Evolutionary conservation across 2,888 invertebrate species (phyloP), one percentile per base, ranked within the genome.

Genomic region (Anarsia innoxiella): DNA sequence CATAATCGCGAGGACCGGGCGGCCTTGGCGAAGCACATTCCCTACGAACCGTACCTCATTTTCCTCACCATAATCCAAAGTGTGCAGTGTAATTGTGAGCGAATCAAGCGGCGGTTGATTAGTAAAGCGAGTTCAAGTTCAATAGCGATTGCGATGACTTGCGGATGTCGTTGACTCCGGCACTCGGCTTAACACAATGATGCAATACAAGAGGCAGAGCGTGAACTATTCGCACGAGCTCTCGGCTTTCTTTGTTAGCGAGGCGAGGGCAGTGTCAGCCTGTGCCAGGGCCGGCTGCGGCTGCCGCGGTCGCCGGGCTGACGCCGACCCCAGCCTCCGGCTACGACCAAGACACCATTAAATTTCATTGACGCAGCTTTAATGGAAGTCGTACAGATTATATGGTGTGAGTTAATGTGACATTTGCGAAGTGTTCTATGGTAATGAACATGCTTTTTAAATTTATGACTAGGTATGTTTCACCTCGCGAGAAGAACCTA

Each of bases 101-200:
- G 23, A 12, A 31, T 31, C 31, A 16, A 31, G 16, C 6, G 3
- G n/a, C 14, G 11, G 8, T n/a, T 32, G 23, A 32, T 39, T 42
- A 29, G 31, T 41, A 23, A 16, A 23, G 32, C 40, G 45, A 52
- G 60, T 65, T 66, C 62, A 62, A 66, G 68, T 65, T 65, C 59
- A 68, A 49, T 50, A 60, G 55, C 53, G 66, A 55, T 55, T 59
- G 55, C 68, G 66, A 63, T 67, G 75, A 71, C 64, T 71, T 53
- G 66, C 53, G 51, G 51, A 58, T 71, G 78, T 78, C 78, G 71
- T 78, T 77, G 79, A 78, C 77, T 68, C 59, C 53, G 51, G 42
- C 45, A 48, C 48, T 58, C 58, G 56, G 59, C 56, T 57, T 58
- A 56, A 61, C 63, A 62, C 67, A 68, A 65, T 75, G 74, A 73